Evolutionary conservation across 2,113 vertebrate species (phyloP), one percentile per base, ranked within the genome.

Genomic region (Paracanthobrama guichenoti): DNA sequence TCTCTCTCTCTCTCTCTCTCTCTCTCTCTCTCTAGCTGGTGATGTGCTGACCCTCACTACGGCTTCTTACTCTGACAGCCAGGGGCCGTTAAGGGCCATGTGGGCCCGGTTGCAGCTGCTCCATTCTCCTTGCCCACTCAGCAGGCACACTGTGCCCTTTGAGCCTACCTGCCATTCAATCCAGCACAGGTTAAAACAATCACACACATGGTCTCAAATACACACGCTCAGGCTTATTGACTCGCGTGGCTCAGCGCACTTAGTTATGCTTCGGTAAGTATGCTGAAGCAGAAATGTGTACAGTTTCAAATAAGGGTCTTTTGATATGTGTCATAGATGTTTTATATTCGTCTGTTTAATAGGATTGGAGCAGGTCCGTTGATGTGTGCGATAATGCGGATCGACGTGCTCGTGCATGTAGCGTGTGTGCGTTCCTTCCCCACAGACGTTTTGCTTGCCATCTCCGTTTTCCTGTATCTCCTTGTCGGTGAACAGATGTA

Each of bases 401-500:
- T 80, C 79, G 85, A 73, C 55, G 73, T 77, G 80, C 76, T 39
- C 12, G 77, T 11, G 79, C 64, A 76, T 72, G 14, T 84, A 62
- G 82, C 64, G 10, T 78, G 31, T 84, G 50, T 69, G 81, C 74
- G 73, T 80, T 59, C 77, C 2, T 66, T 90, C 39, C 85, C 78
- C 62, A 24, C 22, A 18, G 39, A 39, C 55, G 66, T 74, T 55
- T 48, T 71, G 73, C 81, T 77, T 82, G 72, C 55, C 69, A 82
- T 89, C 85, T 71, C 50, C 31, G 60, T 85, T 81, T 79, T 89
- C 85, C 88, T 88, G 83, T 84, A 86, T 87, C 86, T 91, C 88
- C 81, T 76, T 87, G 59, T 85, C 8, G 64, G 86, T 55, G 86
- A 89, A 89, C 93, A 94, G 93, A 93, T 94, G 91, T 93, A 93